A percentile compares a stretch with the other conserved stretches of the same genome.
phyloP scores from a whole-genome alignment of 2,797 vertebrate species.

The Chaunax sp. region DNA sequence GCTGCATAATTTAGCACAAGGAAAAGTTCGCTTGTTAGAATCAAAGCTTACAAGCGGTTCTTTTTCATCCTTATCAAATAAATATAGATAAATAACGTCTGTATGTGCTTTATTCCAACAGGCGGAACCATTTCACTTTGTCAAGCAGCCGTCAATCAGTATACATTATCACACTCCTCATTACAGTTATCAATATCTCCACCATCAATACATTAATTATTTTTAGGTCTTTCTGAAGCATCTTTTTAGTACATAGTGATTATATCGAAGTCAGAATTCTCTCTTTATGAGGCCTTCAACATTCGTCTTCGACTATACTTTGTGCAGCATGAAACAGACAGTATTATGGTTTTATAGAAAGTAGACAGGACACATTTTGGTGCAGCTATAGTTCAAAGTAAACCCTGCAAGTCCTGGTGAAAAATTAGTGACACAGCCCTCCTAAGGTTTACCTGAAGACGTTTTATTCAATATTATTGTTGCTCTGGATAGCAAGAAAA shows the following conservation, averaged over 20 bases:
- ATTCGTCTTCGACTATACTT: not conserved
- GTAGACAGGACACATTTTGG: slow-evolving; percentile 18
- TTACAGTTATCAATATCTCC: slow-evolving; percentile 1
- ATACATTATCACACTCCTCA: slow-evolving; percentile 13
- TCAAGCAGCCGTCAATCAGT: slow-evolving; percentile 34
- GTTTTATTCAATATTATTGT: slow-evolving; percentile 29
- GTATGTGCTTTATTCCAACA: slow-evolving; percentile 11
- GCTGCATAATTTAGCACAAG: slow-evolving; percentile 57
- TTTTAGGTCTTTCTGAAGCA: slow-evolving; percentile 30
- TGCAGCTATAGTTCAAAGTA: slow-evolving; percentile 3
- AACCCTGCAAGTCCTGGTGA: not conserved
- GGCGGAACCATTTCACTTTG: slow-evolving; percentile 21
- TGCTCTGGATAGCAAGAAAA: slow-evolving; percentile 7
- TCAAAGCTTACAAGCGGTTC: slow-evolving; percentile 43
- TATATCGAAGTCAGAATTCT: not conserved
- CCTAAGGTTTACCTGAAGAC: not conserved
- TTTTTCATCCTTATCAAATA: slow-evolving; percentile 53
- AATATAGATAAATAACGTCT: slow-evolving; percentile 69
- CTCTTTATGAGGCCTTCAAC: not conserved
- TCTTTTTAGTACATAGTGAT: slow-evolving; percentile 9
- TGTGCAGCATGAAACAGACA: not conserved
- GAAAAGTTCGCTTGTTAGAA: slow-evolving; percentile 54
- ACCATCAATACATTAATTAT: slow-evolving; percentile 11
- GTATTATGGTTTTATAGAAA: slow-evolving; percentile 10
- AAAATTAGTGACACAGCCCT: slow-evolving; percentile 3